Conservation (phyloP, 2,113 vertebrate species). For the Cnemophilus loriae region DNA sequence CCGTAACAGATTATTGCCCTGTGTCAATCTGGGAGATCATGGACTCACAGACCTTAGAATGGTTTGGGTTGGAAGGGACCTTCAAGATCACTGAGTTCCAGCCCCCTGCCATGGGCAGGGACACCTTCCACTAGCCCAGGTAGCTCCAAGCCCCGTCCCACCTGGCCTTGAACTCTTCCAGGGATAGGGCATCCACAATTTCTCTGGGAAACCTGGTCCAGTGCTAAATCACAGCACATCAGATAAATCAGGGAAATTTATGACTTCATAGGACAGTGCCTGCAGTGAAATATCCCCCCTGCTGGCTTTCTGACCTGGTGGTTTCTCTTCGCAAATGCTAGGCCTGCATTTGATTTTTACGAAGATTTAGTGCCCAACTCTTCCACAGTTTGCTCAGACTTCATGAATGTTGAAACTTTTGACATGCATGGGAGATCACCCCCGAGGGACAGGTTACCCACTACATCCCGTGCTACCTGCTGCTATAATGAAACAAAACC, state of each 20-base stretch:
- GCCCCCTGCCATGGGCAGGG: not conserved
- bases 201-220: not conserved
- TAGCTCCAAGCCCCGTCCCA: accelerated
- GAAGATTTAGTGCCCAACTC: not conserved
- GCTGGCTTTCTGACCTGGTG: not conserved
- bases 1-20: not conserved
- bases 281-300: not conserved
- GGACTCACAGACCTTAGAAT: not conserved
- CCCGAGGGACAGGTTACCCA: not conserved
- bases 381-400: not conserved
- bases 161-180: not conserved
- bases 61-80: not conserved
- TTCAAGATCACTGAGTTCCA: not conserved
- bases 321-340: not conserved
- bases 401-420: not conserved
- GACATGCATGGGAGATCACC: not conserved
- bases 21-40: not conserved
- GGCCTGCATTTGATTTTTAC: not conserved
- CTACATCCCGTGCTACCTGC: not conserved
- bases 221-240: not conserved
- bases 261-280: not conserved
- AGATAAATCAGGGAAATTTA: not conserved
- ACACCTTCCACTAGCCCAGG: not conserved
- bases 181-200: not conserved
- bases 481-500: not conserved